Evolutionary conservation across 2,113 vertebrate species (phyloP).

Genomic region (Anthoscopus minutus): DNA sequence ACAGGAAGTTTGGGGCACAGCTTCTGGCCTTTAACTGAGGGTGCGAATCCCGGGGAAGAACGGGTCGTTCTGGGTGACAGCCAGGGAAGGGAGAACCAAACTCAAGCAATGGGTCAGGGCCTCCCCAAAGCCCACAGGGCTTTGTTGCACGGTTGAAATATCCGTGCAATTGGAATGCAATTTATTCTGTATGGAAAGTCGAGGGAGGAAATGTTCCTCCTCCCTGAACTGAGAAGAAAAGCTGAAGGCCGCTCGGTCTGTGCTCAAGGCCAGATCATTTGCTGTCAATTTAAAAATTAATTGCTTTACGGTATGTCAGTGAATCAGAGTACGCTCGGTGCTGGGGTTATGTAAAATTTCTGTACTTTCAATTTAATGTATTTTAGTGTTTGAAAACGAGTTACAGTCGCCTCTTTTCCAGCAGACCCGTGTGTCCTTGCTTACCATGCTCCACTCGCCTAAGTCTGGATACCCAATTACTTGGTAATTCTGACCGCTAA

Average conservation of each 20-base stretch:
- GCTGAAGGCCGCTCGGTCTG: neutral
- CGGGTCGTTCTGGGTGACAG: accelerated
- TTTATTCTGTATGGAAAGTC: accelerated
- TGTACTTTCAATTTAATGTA: accelerated
- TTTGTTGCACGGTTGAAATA: accelerated
- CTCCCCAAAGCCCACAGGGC: too few species aligned
- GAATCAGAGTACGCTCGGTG: neutral
- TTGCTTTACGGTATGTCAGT: neutral
- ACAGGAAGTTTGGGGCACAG: neutral
- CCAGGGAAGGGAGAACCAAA: accelerated
- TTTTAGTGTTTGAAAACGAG: neutral
- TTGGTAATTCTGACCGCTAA: neutral
- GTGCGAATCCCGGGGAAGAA: neutral
- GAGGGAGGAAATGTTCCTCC: neutral
- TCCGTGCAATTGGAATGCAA: accelerated
- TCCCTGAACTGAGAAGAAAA: neutral
- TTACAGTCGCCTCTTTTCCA: neutral
- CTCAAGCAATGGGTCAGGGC: accelerated
- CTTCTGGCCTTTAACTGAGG: neutral
- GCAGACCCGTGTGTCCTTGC: neutral
- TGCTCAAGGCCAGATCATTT: accelerated
- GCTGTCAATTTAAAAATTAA: accelerated
- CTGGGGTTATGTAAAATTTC: accelerated
- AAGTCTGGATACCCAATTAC: neutral
- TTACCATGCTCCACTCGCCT: accelerated